These are phyloP conservation scores for Lepus americanus DNA, from an alignment of 2,113 vertebrate genomes.

Conservation along the genomic window DNA sequence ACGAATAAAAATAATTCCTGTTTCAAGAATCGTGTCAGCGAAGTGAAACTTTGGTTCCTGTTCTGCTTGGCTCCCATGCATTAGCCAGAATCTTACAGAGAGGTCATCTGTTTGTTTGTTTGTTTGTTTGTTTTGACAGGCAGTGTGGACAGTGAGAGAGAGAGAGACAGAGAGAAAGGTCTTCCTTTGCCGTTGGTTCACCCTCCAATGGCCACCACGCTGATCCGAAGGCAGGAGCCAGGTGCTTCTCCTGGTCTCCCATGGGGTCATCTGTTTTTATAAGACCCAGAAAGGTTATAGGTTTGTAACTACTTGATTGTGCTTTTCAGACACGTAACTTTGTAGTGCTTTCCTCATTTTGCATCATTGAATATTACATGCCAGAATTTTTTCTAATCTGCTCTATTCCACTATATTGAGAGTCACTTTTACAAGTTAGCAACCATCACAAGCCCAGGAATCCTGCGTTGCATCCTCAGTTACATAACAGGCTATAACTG, in stretches of 20 bases:
- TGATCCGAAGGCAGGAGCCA: too few relatives aligned
- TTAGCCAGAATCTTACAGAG: neutral
- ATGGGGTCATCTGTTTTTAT: neutral
- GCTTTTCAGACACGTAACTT: too few relatives aligned
- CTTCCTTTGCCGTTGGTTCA: too few relatives aligned
- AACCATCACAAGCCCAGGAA: too few relatives aligned
- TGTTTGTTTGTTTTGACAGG: too few relatives aligned
- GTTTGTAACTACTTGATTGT: neutral
- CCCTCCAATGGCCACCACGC: too few relatives aligned
- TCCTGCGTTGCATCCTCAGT: neutral
- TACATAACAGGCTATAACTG: neutral
- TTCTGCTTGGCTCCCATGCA: neutral
- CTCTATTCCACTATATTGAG: neutral
- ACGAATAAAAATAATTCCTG: too few relatives aligned
- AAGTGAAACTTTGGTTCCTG: neutral
- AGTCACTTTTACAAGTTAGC: neutral
- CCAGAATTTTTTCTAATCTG: neutral
- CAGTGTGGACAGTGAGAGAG: too few relatives aligned
- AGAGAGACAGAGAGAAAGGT: too few relatives aligned
- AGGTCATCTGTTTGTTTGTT: neutral
- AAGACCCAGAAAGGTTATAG: neutral
- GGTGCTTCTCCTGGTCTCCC: too few relatives aligned
- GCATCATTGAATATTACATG: neutral
- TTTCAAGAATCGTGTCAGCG: neutral
- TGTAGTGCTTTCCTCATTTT: neutral